Conservation (phyloP, 2,888 invertebrate species). For the Andrena minutula region DNA sequence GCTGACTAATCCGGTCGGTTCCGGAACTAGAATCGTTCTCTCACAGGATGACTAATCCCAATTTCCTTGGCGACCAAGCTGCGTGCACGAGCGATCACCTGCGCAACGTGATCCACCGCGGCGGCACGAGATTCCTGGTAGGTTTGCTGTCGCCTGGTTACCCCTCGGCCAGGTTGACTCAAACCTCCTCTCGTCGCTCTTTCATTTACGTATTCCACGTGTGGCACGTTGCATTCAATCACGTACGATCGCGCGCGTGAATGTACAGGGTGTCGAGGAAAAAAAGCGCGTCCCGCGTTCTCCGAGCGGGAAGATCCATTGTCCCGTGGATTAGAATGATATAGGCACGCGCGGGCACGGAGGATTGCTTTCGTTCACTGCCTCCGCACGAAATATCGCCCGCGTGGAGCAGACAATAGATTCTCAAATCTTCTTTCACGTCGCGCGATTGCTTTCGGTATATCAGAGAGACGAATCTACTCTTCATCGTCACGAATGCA, state of each 20-base stretch:
- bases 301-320: neutral
- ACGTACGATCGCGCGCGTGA: slow-evolving; percentile 66
- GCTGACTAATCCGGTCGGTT: slow-evolving; percentile 76
- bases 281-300: slow-evolving; percentile 15
- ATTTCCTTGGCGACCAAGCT: slow-evolving; percentile 46
- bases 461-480: slow-evolving; percentile 7
- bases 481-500: neutral
- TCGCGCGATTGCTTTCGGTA: slow-evolving; percentile 2
- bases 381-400: neutral
- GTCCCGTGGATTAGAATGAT: neutral
- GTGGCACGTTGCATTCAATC: slow-evolving; percentile 74
- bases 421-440: neutral
- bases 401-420: neutral
- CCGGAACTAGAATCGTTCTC: slow-evolving; percentile 62
- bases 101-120: slow-evolving; percentile 47
- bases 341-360: neutral
- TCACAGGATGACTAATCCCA: slow-evolving; percentile 75
- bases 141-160: slow-evolving; percentile 68
- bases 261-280: slow-evolving; percentile 62
- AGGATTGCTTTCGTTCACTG: neutral
- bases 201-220: slow-evolving; percentile 70
- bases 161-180: slow-evolving; percentile 56
- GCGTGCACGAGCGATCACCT: slow-evolving; percentile 61
- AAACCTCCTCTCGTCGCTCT: slow-evolving; percentile 47
- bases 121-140: slow-evolving; percentile 66